Evolutionary conservation across 2,797 vertebrate species (phyloP).

Genomic region (Leptoclinus maculatus): DNA sequence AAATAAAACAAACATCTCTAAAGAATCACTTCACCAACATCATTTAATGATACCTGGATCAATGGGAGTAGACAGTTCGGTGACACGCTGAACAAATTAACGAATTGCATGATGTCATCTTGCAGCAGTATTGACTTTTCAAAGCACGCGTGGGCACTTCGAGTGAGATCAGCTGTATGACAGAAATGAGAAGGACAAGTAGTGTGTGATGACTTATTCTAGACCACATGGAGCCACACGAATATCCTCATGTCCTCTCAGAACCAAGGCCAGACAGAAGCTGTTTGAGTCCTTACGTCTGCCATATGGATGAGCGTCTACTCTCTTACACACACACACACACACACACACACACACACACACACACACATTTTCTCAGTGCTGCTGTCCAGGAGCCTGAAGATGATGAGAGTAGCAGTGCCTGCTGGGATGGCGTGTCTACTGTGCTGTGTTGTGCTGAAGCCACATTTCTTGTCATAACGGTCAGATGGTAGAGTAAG

Average conservation of each 20-base stretch:
- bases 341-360: slow-evolving; percentile 43
- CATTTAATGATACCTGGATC: slow-evolving; percentile 13
- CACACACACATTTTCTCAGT: slow-evolving; percentile 37
- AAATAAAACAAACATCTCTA: slow-evolving; percentile 17
- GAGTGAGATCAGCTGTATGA: slow-evolving; percentile 53
- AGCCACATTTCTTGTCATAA: slow-evolving; percentile 45
- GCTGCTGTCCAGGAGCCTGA: slow-evolving; percentile 66
- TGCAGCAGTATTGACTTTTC: slow-evolving; percentile 30
- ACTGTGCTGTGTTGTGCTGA: slow-evolving; percentile 51
- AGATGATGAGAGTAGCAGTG: slow-evolving; percentile 84
- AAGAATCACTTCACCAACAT: background rate
- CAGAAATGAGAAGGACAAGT: slow-evolving; percentile 44
- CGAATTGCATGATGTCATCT: slow-evolving; percentile 37
- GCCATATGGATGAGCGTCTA: slow-evolving; percentile 60
- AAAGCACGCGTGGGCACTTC: slow-evolving; percentile 30
- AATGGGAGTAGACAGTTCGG: background rate
- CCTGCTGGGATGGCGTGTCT: slow-evolving; percentile 66
- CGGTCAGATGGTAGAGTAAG: slow-evolving; percentile 37
- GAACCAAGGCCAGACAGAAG: slow-evolving; percentile 73
- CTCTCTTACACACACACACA: slow-evolving; percentile 29
- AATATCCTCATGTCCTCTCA: slow-evolving; percentile 40
- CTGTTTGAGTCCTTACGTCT: slow-evolving; percentile 60
- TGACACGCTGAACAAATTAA: slow-evolving; percentile 22
- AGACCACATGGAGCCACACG: slow-evolving; percentile 64
- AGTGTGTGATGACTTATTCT: slow-evolving; percentile 54